These are phyloP conservation scores for Poecilia wingei DNA, from an alignment of 2,797 vertebrate species.

Conservation along the genomic window DNA sequence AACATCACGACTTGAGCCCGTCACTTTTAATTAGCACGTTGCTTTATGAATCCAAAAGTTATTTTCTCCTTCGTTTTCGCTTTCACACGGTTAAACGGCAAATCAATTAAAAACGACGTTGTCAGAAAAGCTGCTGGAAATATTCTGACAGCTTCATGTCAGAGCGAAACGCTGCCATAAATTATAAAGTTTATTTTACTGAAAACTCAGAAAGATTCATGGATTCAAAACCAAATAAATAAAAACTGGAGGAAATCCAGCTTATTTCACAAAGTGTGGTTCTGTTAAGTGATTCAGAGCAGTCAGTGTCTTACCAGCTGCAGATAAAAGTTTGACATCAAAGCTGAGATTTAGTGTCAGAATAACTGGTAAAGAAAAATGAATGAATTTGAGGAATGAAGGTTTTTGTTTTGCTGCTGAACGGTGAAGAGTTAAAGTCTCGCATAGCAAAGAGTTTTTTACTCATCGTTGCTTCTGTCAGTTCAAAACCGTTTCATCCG, in stretches of 20 bases:
- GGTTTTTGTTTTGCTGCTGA: background rate
- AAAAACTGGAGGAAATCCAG: background rate
- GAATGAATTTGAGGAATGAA: background rate
- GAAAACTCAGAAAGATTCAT: background rate
- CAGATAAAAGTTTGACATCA: background rate
- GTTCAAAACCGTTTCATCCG: background rate
- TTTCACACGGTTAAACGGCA: background rate
- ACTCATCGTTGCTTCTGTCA: background rate
- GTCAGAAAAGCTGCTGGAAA: background rate
- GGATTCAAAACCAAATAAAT: background rate
- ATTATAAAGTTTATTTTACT: background rate
- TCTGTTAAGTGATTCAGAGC: background rate
- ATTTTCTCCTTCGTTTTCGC: background rate
- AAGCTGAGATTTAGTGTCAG: too few species aligned
- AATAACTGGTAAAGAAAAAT: background rate
- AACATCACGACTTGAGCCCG: background rate
- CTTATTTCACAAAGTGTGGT: background rate
- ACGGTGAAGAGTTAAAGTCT: background rate
- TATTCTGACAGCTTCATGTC: background rate
- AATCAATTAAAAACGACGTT: background rate
- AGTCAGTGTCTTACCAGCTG: background rate
- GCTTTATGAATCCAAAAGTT: background rate
- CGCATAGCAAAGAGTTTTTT: background rate
- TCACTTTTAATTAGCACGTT: background rate
- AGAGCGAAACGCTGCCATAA: background rate